Evolutionary conservation across 1,140 invertebrate genomes (phyloP).

Genomic region (Euwallacea fornicatus): DNA sequence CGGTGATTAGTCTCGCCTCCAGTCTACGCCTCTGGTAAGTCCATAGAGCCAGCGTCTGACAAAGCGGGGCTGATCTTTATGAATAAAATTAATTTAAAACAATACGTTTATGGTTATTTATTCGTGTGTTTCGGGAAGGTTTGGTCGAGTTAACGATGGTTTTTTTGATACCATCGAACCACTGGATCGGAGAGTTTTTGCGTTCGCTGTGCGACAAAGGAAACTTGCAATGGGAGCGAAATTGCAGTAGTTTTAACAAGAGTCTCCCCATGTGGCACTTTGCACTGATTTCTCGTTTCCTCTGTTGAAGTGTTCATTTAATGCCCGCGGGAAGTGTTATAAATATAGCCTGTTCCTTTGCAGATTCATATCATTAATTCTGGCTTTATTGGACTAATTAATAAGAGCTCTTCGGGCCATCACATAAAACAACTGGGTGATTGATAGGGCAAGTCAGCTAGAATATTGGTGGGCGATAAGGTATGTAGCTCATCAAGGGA

Average conservation of each 20-base stretch:
- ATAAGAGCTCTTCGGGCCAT: not conserved
- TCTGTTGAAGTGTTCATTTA: conserved; percentile 13
- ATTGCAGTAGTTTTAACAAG: conserved; percentile 1
- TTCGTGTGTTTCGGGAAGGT: conserved; percentile 32
- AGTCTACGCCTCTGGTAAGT: conserved; percentile 5
- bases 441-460: not conserved
- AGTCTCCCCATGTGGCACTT: conserved; percentile 13
- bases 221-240: not conserved
- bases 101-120: conserved; percentile 38
- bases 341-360: conserved; percentile 3
- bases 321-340: conserved; percentile 6
- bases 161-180: not conserved
- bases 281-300: conserved; percentile 14
- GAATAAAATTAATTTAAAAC: conserved; percentile 41
- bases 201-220: not conserved
- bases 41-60: conserved; percentile 5
- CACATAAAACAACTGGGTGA: not conserved
- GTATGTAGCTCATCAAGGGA: not conserved
- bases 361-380: not conserved
- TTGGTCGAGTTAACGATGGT: not conserved
- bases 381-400: not conserved
- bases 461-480: not conserved
- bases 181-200: conserved; percentile 11
- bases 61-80: conserved; percentile 26
- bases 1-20: too few species aligned